A percentile compares a stretch with the other conserved stretches of the same genome.
phyloP scores from a whole-genome alignment of 2,888 invertebrate species.

The Blomia tropicalis region DNA sequence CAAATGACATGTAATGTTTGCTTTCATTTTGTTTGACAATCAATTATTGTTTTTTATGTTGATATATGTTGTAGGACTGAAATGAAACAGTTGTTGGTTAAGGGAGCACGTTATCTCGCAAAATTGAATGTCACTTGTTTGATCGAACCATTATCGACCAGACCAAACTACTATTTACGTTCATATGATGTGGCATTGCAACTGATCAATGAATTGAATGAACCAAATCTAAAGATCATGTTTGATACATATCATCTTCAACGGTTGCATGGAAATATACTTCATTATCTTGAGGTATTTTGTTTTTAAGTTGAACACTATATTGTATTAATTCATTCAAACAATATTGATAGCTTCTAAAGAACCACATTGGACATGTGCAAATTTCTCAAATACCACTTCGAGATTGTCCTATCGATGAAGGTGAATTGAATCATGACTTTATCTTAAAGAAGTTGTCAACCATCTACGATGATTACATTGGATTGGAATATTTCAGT shows the following conservation, averaged over 20 bases:
- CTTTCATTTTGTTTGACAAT: no score
- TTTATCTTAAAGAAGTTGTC: constrained; percentile 17
- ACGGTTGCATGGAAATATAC: constrained; percentile 23
- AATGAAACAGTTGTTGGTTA: constrained; percentile 5
- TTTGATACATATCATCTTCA: constrained; percentile 24
- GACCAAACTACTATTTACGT: constrained; percentile 24
- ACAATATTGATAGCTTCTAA: neutral
- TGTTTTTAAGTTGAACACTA: neutral
- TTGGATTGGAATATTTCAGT: constrained; percentile 25
- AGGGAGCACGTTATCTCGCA: constrained; percentile 18
- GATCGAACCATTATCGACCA: constrained; percentile 22
- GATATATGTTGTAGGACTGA: neutral
- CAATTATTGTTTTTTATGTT: no score
- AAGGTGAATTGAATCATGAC: constrained; percentile 24
- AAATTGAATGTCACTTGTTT: constrained; percentile 16
- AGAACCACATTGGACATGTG: constrained; percentile 22
- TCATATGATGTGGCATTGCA: constrained; percentile 21
- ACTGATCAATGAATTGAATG: constrained; percentile 16
- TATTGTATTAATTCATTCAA: neutral
- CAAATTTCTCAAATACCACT: constrained; percentile 25
- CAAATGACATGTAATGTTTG: neutral
- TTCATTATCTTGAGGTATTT: constrained; percentile 18
- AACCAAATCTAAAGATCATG: constrained; percentile 21
- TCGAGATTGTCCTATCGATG: constrained; percentile 23
- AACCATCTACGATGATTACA: constrained; percentile 16